Conservation (phyloP, 2,113 vertebrate genomes). For the Cheirogaleus medius region DNA sequence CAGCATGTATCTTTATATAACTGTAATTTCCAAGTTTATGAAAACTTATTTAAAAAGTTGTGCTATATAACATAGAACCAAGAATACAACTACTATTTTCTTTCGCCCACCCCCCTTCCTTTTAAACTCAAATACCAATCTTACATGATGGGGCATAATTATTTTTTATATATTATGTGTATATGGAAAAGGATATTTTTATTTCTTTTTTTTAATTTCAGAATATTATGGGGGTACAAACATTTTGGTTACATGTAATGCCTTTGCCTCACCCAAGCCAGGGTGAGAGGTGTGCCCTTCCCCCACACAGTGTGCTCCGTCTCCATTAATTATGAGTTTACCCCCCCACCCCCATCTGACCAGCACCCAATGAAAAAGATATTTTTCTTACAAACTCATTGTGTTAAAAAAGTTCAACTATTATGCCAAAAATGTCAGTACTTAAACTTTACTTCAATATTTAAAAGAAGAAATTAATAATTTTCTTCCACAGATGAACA, state of each 20-base stretch:
- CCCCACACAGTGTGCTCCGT: too few species aligned
- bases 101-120: background rate
- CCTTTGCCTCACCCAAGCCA: too few species aligned
- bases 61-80: background rate
- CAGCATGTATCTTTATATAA: background rate
- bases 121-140: background rate
- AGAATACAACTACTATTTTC: background rate
- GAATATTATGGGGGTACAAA: too few species aligned
- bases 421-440: background rate
- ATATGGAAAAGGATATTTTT: background rate
- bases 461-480: conserved; percentile 13
- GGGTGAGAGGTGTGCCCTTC: too few species aligned
- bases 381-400: background rate
- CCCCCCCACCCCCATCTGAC: too few species aligned
- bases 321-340: too few species aligned
- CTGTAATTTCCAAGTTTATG: background rate
- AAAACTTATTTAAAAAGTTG: background rate
- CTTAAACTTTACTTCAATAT: background rate
- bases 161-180: background rate
- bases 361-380: too few species aligned
- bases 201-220: too few species aligned
- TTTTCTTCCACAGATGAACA: background rate
- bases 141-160: background rate
- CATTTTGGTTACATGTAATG: too few species aligned
- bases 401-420: background rate